Base-by-base conservation (phyloP, 64 coral and sea anemone genomes). In the Cladopsammia gracilis region DNA sequence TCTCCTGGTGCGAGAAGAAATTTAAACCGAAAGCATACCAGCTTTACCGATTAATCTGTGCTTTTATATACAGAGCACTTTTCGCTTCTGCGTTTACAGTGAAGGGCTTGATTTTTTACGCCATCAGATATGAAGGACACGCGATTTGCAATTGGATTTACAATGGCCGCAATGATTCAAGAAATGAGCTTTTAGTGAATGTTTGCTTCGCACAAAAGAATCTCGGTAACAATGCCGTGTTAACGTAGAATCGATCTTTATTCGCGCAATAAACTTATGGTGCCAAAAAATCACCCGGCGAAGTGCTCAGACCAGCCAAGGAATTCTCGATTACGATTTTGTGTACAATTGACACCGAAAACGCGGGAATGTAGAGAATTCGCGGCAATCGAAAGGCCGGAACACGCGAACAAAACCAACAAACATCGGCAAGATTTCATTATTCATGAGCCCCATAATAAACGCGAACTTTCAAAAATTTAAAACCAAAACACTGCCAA, bases 341-440 rank as follows among this genome's bases (percentile, higher is more conserved):
- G 80, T 84, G 44, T 84, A 67, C 61, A 84, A 84, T 47, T 84
- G 80, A 84, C 80, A 84, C 80, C 62, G 80, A 68, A 84, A 84
- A 84, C 80, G 60, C 46, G 80, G 80, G 80, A 84, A 84, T 84
- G 80, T 50, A 10, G 78, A 23, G 80, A 84, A 84, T 84, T 84
- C 46, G 80, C 46, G 80, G 80, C 61, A 84, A 84, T 42, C 13
- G 61, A 47, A 59, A 9, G 42, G 45, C 26, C 80, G 80, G 48
- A 84, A 84, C 80, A 84, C 80, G 80, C 80, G 80, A 84, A 67
- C 80, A 84, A 67, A 84, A 68, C 44, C 61, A 67, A 67, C 61
- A 67, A 84, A 67, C 80, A 84, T 67, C 45, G 45, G 34, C 25
- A 24, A 68, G 61, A 47, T 84, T 84, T 84, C 80, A 84, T 84